phyloP scores from a whole-genome alignment of 2,113 vertebrate genomes.

The Bagarius yarrelli region DNA sequence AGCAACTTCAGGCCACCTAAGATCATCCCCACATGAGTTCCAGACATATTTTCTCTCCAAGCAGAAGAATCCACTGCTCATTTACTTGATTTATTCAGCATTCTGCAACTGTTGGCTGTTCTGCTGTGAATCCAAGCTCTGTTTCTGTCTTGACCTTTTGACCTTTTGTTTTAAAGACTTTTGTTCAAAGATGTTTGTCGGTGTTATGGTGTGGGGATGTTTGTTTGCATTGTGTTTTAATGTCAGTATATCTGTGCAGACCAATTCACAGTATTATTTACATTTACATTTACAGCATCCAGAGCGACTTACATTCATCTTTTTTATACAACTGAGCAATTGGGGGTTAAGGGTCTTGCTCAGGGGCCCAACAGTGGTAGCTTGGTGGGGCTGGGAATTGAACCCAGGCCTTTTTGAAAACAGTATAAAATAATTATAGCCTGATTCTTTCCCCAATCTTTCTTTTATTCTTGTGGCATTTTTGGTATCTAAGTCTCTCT shows the following conservation, averaged over 20 bases:
- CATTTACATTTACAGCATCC: too few relatives aligned
- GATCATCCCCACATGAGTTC: neutral
- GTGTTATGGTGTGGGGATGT: neutral
- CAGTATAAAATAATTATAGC: neutral
- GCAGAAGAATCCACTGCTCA: neutral
- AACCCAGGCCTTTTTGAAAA: neutral
- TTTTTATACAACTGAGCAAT: too few relatives aligned
- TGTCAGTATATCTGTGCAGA: neutral
- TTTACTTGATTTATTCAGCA: neutral
- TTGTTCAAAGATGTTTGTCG: neutral
- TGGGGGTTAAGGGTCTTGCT: too few relatives aligned
- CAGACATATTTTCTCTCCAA: neutral
- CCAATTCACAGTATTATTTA: neutral
- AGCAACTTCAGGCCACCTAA: neutral
- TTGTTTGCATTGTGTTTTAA: neutral
- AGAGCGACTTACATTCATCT: too few relatives aligned
- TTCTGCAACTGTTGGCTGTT: neutral
- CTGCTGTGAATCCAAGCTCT: neutral
- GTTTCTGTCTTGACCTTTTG: neutral
- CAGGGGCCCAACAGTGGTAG: too few relatives aligned
- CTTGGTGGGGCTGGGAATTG: too few relatives aligned
- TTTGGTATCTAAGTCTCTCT: neutral
- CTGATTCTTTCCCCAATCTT: neutral
- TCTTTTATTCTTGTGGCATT: neutral
- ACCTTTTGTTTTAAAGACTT: neutral